phyloP scores from a whole-genome alignment of 2,797 vertebrate genomes.

The Clarias fuscus region DNA sequence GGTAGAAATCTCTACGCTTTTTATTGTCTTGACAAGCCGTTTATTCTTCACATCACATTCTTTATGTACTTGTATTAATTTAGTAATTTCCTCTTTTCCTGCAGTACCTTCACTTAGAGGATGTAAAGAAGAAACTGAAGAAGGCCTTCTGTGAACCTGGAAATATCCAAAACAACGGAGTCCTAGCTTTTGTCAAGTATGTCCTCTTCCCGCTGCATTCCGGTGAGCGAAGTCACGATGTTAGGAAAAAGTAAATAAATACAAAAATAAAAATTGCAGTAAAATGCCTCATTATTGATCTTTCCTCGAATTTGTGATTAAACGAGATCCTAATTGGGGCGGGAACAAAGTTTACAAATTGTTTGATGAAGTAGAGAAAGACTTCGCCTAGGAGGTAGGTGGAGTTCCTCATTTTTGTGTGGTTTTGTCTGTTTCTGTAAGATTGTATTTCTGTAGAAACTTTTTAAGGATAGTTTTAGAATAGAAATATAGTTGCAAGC shows the following conservation, averaged over 20 bases:
- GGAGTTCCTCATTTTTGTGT: neutral
- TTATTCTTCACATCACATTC: neutral
- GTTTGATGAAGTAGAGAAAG: slow-evolving; percentile 87
- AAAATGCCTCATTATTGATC: neutral
- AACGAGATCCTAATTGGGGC: slow-evolving; percentile 91
- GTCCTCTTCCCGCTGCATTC: slow-evolving; percentile 91
- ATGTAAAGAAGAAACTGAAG: slow-evolving; percentile 97
- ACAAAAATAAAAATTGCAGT: neutral
- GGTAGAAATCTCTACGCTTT: slow-evolving; percentile 67
- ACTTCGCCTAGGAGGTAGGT: slow-evolving; percentile 87
- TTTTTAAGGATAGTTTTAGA: neutral
- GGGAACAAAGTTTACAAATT: slow-evolving; percentile 88
- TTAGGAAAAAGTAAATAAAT: slow-evolving; percentile 60
- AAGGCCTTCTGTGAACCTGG: slow-evolving; percentile 99
- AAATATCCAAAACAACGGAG: slow-evolving; percentile 92
- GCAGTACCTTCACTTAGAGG: slow-evolving; percentile 87
- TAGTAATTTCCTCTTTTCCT: slow-evolving; percentile 10
- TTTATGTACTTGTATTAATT: neutral
- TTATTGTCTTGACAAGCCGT: neutral
- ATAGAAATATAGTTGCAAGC: too few relatives aligned
- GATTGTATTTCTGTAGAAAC: neutral
- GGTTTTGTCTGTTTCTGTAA: neutral
- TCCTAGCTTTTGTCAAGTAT: slow-evolving; percentile 91
- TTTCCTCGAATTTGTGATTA: slow-evolving; percentile 84
- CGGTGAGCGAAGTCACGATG: slow-evolving; percentile 68